These are phyloP conservation scores for Caenorhabditis latens DNA, from an alignment of 1,140 invertebrate genomes.

Conservation along the genomic window DNA sequence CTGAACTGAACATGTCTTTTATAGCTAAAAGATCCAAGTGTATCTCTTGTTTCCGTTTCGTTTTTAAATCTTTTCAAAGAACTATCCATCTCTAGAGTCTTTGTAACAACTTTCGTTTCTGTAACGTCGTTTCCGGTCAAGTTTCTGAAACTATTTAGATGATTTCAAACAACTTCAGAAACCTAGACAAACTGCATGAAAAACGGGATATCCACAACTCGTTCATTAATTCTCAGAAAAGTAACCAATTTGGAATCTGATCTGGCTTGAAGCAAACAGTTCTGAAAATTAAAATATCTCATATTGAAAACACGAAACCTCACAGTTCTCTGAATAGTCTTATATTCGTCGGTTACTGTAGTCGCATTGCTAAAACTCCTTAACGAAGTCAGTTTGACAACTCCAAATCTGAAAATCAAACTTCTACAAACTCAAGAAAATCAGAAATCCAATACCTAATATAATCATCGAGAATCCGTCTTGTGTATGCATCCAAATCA, in stretches of 20 bases:
- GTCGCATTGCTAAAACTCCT: neutral
- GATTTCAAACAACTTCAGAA: neutral
- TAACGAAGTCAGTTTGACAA: neutral
- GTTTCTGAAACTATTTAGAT: neutral
- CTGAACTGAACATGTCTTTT: constrained; percentile 9
- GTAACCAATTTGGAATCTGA: neutral
- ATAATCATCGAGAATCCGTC: constrained; percentile 40
- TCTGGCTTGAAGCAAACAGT: neutral
- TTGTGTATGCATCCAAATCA: constrained; percentile 31
- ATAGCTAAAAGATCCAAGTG: neutral
- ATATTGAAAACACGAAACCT: neutral
- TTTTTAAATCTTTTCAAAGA: neutral
- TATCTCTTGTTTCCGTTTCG: neutral
- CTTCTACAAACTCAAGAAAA: neutral
- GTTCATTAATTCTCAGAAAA: neutral
- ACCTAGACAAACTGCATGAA: neutral
- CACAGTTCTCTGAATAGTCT: constrained; percentile 16
- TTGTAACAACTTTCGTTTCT: neutral
- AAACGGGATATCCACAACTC: constrained; percentile 25
- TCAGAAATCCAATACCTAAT: neutral
- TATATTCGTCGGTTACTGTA: too few relatives aligned
- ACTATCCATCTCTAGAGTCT: neutral
- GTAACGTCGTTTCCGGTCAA: neutral
- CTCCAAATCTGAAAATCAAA: neutral
- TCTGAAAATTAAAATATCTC: neutral